Evolutionary conservation across 2,888 invertebrate genomes (phyloP).

Genomic region (Thecophora atra): DNA sequence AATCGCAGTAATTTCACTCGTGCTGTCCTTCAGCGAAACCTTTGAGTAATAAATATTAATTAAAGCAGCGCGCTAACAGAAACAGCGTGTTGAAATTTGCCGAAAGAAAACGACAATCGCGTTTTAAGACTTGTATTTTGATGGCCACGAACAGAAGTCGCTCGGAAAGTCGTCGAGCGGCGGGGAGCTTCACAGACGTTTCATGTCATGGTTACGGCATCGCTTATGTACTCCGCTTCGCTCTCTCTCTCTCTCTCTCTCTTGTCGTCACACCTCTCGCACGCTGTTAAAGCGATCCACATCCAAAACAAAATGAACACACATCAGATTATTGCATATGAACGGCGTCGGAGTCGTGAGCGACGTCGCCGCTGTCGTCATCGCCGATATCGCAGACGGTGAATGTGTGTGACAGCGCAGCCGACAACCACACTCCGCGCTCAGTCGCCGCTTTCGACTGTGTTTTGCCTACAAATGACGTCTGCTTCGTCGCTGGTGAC

Average conservation of each 20-base stretch:
- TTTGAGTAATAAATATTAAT: constrained; percentile 20
- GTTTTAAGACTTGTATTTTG: constrained; percentile 9
- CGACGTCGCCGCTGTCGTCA: background rate
- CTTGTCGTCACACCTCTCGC: too few species aligned
- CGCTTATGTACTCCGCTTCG: too few species aligned
- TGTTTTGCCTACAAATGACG: too few species aligned
- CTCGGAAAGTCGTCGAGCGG: background rate
- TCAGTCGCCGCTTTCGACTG: too few species aligned
- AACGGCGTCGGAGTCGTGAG: constrained; percentile 2
- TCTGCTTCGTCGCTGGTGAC: too few species aligned
- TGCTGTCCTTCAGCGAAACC: constrained; percentile 25
- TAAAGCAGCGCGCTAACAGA: constrained; percentile 18
- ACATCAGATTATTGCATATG: background rate
- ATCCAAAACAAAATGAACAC: background rate
- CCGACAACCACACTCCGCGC: background rate
- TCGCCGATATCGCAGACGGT: background rate
- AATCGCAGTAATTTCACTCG: constrained; percentile 24
- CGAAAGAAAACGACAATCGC: constrained; percentile 13
- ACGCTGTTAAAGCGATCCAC: background rate
- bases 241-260: too few species aligned
- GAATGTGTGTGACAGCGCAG: background rate
- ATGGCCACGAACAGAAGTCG: background rate
- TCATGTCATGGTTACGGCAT: constrained; percentile 37
- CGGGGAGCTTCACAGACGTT: constrained; percentile 27
- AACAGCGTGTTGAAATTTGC: background rate